Base-by-base conservation (phyloP, 2,888 invertebrate genomes). In the Galerucella calmariensis region DNA sequence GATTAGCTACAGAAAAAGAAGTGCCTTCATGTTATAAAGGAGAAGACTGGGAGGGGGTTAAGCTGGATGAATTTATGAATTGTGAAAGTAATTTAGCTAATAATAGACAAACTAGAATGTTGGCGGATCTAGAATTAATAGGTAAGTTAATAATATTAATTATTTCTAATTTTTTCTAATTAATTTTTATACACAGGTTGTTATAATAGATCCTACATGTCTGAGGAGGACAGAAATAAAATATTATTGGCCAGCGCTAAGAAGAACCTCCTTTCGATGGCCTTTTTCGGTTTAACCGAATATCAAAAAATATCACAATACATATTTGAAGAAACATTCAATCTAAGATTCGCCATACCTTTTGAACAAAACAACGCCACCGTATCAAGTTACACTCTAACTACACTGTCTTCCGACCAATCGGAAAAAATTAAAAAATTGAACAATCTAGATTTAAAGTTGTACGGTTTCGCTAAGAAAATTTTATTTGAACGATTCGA, bases 221-320 rank as follows among this genome's bases (percentile, higher is more conserved):
- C 93, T 67, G 89, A 90, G 67, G 88, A 90, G 12, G 95, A 96
- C 83, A 90, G 95, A 53, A 95, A 97, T 84, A 90, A 93, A 70
- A 93, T 97, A 66, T 93, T 99, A 91, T 89, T 99, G 78, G 95
- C 95, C 51, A 98, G 97, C 84, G 99, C 99, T 70, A 98, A 98
- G 89, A 92, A 94, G 80, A 99, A 99, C 89, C 90, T 99, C 74
- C 93, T 95, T 77, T 94, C 94, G 67, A 97, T 99, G 96, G 95
- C 98, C 70, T 99, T 97, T 88, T 99, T 99, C 88, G 99, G 98
- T 79, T 91, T 99, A 78, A 97, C 98, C 9, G 99, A 99, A 88
- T 93, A 92, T 88, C 98, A 99, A 89, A 94, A 95, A 91, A 94
- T 95, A 82, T 86, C 95, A 44, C 97, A 97, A 87, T 97, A 97